phyloP scores from a whole-genome alignment of 2,888 invertebrate species.

The Margaritifera margaritifera region DNA sequence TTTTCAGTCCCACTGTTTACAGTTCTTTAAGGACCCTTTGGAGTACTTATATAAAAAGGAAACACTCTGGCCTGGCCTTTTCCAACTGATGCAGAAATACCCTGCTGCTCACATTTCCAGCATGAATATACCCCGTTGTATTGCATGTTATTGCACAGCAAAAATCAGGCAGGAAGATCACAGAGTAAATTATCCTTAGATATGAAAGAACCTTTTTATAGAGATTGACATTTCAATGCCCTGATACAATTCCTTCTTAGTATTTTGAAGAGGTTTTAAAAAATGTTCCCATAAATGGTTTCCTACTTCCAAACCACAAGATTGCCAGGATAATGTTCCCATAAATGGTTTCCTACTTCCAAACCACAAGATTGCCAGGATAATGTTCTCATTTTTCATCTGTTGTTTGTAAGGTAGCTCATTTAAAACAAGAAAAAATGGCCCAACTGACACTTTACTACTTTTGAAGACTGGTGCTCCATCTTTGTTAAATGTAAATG shows the following conservation, averaged over 20 bases:
- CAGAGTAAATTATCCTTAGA: constrained; percentile 13
- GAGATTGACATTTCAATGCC: constrained; percentile 9
- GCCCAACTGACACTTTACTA: constrained; percentile 15
- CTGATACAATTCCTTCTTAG: constrained; percentile 10
- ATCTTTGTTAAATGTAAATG: constrained; percentile 16
- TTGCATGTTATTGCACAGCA: constrained; percentile 23
- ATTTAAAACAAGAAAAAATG: constrained; percentile 21
- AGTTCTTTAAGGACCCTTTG: constrained; percentile 21
- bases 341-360: constrained; percentile 16
- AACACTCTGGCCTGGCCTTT: constrained; percentile 26
- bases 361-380: constrained; percentile 17
- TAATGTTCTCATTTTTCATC: too few relatives aligned
- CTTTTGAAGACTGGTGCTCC: constrained; percentile 24
- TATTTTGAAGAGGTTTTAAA: constrained; percentile 21
- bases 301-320: constrained; percentile 16
- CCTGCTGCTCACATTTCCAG: constrained; percentile 26
- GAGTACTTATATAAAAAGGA: constrained; percentile 14
- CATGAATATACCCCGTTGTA: constrained; percentile 28
- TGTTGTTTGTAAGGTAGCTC: constrained; percentile 14
- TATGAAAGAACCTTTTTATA: constrained; percentile 9
- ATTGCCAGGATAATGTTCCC: constrained; percentile 16
- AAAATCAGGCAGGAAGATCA: constrained; percentile 23
- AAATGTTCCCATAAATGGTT: constrained; percentile 21
- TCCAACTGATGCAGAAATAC: constrained; percentile 16
- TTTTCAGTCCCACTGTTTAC: constrained; percentile 1